phyloP scores from a whole-genome alignment of 2,888 invertebrate species.

The Heliconius charithonia region DNA sequence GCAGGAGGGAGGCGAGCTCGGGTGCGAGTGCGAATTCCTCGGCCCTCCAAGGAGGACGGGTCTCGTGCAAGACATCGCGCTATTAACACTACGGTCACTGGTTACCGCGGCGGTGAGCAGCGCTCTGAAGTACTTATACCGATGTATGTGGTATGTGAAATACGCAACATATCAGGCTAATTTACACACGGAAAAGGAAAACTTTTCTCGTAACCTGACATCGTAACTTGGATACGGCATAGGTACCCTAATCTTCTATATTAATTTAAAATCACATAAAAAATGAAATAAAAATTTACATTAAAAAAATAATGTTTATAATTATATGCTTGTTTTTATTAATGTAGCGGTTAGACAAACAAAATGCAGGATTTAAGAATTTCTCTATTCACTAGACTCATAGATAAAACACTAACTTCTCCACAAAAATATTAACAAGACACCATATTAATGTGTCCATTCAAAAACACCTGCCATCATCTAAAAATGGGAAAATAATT shows the following conservation, averaged over 20 bases:
- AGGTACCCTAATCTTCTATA: too few relatives aligned
- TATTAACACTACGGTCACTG: conserved; percentile 47
- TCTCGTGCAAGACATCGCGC: conserved; percentile 54
- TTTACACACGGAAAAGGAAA: neutral
- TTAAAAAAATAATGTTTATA: too few relatives aligned
- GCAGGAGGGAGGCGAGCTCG: conserved; percentile 42
- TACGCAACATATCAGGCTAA: conserved; percentile 20
- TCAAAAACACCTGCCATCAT: conserved; percentile 6
- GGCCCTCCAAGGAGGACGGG: conserved; percentile 61
- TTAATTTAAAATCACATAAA: too few relatives aligned
- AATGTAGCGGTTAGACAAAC: too few relatives aligned
- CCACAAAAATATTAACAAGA: neutral
- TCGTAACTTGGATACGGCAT: neutral
- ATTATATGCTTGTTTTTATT: too few relatives aligned
- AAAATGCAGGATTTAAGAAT: too few relatives aligned
- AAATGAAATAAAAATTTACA: too few relatives aligned
- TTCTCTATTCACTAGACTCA: too few relatives aligned
- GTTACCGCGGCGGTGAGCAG: conserved; percentile 22
- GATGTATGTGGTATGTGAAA: neutral
- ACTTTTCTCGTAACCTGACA: conserved; percentile 2
- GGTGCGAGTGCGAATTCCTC: conserved; percentile 61
- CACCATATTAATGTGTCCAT: neutral
- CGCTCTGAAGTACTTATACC: too few relatives aligned
- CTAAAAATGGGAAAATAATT: conserved; percentile 1
- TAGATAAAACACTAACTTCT: too few relatives aligned